phyloP scores from a whole-genome alignment of 2,113 vertebrate species.

The Myanophis thanlyinensis region DNA sequence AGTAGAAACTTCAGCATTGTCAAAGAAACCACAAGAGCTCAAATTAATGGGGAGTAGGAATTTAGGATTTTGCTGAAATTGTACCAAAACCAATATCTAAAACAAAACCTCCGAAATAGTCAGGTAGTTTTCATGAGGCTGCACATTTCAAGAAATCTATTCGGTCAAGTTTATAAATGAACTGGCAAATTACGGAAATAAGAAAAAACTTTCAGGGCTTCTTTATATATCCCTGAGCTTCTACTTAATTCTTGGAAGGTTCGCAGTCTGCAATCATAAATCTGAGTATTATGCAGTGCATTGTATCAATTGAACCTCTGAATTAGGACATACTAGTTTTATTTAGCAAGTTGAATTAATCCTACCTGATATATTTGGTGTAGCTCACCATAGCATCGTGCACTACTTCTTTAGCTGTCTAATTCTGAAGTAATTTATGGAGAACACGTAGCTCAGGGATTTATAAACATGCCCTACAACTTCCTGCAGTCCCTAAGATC shows the following conservation, averaged over 20 bases:
- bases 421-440: slow-evolving; percentile 33
- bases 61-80: not conserved
- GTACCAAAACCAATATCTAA: not conserved
- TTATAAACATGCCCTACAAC: not conserved
- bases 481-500: not conserved
- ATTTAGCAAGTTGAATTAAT: not conserved
- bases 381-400: not conserved
- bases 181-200: not conserved
- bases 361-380: too few relatives aligned
- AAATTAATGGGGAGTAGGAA: slow-evolving; percentile 22
- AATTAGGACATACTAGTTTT: not conserved
- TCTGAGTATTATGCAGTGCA: not conserved
- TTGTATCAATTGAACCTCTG: not conserved
- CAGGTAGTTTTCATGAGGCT: not conserved
- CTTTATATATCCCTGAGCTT: not conserved
- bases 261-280: not conserved
- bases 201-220: not conserved
- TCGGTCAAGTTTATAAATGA: not conserved
- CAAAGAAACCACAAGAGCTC: slow-evolving; percentile 37
- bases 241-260: not conserved
- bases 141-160: not conserved
- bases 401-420: not conserved
- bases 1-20: slow-evolving; percentile 50
- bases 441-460: not conserved
- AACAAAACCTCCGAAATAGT: not conserved